These are phyloP conservation scores for Pecten maximus DNA, from an alignment of 2,888 invertebrate genomes.

Conservation along the genomic window DNA sequence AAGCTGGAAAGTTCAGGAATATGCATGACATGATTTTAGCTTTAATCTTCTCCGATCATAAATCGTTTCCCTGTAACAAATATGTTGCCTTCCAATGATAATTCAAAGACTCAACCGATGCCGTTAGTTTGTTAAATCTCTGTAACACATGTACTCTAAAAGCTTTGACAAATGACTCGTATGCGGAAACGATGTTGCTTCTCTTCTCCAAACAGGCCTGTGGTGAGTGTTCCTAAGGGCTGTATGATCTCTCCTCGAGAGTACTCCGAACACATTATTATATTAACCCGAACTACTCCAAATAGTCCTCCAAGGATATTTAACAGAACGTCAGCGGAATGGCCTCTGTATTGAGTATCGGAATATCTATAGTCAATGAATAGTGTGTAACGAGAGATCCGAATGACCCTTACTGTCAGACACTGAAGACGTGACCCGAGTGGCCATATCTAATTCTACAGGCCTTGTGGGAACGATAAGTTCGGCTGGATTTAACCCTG, in stretches of 20 bases:
- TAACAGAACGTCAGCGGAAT: not conserved
- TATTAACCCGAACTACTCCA: not conserved
- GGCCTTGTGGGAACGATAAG: not conserved
- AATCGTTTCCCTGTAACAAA: too few species aligned
- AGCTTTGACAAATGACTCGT: not conserved
- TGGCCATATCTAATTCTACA: constrained; percentile 3
- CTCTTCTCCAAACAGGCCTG: not conserved
- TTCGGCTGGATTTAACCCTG: not conserved
- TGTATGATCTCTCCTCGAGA: not conserved
- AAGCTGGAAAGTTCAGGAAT: too few species aligned
- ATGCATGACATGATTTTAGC: too few species aligned
- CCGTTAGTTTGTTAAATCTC: not conserved
- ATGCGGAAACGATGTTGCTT: constrained; percentile 17
- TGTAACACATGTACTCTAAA: not conserved
- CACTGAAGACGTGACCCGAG: constrained; percentile 7
- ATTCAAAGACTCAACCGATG: not conserved
- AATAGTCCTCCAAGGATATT: not conserved
- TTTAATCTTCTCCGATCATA: too few species aligned
- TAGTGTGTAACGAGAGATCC: not conserved
- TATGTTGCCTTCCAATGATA: not conserved
- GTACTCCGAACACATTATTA: constrained; percentile 20
- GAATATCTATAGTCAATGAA: not conserved
- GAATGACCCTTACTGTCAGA: not conserved
- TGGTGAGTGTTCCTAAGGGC: not conserved
- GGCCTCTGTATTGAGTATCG: not conserved